Evolutionary conservation across 2,888 invertebrate genomes (phyloP).

Genomic region (Volucella inanis): DNA sequence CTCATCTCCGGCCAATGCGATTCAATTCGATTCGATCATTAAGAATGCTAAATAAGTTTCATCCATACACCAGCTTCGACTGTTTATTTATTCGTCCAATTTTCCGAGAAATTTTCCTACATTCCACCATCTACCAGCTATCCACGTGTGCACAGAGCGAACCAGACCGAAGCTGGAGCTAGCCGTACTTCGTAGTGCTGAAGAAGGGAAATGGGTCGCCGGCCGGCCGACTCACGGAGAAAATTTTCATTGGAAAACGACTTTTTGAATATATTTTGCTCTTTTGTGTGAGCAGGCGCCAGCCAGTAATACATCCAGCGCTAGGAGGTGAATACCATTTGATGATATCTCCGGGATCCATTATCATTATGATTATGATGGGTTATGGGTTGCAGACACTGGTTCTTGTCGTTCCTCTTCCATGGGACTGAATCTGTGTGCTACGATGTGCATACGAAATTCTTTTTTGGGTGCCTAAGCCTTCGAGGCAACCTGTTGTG

Average conservation of each 20-base stretch:
- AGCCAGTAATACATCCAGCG: conserved; percentile 36
- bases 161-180: not conserved
- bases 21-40: conserved; percentile 41
- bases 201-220: conserved; percentile 62
- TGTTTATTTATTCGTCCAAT: conserved; percentile 67
- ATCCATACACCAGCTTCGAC: conserved; percentile 7
- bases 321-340: conserved; percentile 66
- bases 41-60: conserved; percentile 72
- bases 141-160: conserved; percentile 32
- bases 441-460: conserved; percentile 58
- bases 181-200: too few relatives aligned
- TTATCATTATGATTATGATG: conserved; percentile 70
- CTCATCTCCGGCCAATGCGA: not conserved
- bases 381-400: conserved; percentile 33
- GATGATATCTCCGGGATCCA: conserved; percentile 71
- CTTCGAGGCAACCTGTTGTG: conserved; percentile 63
- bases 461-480: not conserved
- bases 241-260: conserved; percentile 61
- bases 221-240: not conserved
- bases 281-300: conserved; percentile 46
- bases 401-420: not conserved
- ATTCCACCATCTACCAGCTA: not conserved
- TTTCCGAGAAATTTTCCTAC: conserved; percentile 63
- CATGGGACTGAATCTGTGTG: not conserved
- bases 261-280: conserved; percentile 43